Evolutionary conservation across 92 coral and sea anemone genomes (phyloP), one percentile per base, ranked within the genome.

Genomic region (Zoanthus sansibaricus): DNA sequence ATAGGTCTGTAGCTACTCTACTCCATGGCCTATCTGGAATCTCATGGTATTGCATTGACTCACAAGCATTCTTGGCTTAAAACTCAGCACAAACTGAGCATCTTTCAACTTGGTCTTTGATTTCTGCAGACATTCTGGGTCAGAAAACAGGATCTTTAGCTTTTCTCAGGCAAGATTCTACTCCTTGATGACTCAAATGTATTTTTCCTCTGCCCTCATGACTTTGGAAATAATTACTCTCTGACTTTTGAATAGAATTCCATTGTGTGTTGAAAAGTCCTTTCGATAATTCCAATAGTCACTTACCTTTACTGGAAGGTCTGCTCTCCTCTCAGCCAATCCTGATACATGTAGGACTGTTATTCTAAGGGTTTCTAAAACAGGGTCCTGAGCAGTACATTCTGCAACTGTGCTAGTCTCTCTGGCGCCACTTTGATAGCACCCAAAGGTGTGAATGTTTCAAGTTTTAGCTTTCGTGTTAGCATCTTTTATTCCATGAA

Each of bases 301-400:
- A 8, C 87, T 82, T 18, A 91, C 77, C 33, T 72, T 75, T 25
- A 87, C 83, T 83, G 89, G 89, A 37, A 49, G 83, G 54, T 87
- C 67, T 64, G 83, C 88, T 72, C 86, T 82, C 45, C 33, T 90
- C 88, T 90, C 91, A 18, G 88, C 88, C 72, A 76, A 91, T 67
- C 93, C 91, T 20, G 66, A 25, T n/a, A n/a, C n/a, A n/a, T n/a
- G n/a, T 49, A 82, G 32, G 6, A 87, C 89, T 44, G 91, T 88
- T 3, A 54, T 75, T 18, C 75, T 76, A 16, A 88, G 66, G 31
- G 82, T 56, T 56, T 56, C 64, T 56, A 6, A 56, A 56, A 56
- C 16, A 56, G 64, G 64, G 64, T 56, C 64, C 13, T 2, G 64
- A 9, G 64, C 64, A 9, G 64, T 56, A 17, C n/a, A 56, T 56